Percentiles rank a stretch among this genome's conserved stretches.
phyloP scores from a whole-genome alignment of 1,140 invertebrate genomes.

The Calliopsis andreniformis region DNA sequence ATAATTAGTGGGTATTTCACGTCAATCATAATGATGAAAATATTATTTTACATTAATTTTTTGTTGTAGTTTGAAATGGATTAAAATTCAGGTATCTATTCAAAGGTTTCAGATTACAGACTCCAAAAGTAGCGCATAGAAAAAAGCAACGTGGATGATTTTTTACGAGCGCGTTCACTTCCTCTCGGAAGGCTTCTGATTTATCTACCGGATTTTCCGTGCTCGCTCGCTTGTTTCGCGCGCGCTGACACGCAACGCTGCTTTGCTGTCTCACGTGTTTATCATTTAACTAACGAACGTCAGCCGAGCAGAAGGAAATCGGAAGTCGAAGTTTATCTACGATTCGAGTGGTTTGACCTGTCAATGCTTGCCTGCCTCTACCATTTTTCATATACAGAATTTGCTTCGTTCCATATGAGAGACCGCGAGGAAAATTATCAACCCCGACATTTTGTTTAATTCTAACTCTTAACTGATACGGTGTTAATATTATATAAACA shows the following conservation, averaged over 20 bases:
- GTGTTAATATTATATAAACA: no score
- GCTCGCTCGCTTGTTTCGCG: constrained; percentile 52
- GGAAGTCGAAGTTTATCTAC: constrained; percentile 38
- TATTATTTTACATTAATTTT: no score
- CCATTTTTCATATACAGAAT: not conserved
- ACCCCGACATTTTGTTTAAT: no score
- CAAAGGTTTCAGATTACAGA: no score
- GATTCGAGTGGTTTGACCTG: not conserved
- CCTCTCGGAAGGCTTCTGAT: constrained; percentile 47
- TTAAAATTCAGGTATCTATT: no score
- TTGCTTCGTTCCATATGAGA: not conserved
- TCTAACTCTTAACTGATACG: no score
- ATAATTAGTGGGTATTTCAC: no score
- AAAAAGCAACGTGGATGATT: constrained; percentile 44
- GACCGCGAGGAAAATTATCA: no score
- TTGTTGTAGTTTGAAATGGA: no score
- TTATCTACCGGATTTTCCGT: constrained; percentile 60
- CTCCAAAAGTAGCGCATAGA: no score
- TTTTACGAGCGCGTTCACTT: constrained; percentile 52
- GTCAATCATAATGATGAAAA: no score
- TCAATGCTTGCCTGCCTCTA: not conserved
- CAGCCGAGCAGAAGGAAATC: constrained; percentile 28
- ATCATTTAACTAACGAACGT: constrained; percentile 34
- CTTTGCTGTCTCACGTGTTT: constrained; percentile 13
- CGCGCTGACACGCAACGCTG: constrained; percentile 35